These are phyloP conservation scores for Bos javanicus DNA, from an alignment of 2,113 vertebrate species.

Conservation along the genomic window DNA sequence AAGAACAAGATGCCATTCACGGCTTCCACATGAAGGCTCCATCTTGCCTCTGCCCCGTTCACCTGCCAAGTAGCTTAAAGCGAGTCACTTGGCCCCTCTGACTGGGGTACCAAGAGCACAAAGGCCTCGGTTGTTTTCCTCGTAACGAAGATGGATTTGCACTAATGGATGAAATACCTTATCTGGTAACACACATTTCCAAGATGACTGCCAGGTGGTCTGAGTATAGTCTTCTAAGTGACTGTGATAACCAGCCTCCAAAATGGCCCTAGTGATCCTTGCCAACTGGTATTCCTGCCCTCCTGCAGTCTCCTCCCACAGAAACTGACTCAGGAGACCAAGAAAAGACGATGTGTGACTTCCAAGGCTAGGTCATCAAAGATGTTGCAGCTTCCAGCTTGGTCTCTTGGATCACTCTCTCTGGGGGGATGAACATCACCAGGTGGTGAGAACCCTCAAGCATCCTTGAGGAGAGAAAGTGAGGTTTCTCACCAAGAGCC, in stretches of 20 bases:
- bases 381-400: neutral
- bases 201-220: neutral
- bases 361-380: neutral
- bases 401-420: neutral
- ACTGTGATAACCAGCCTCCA: neutral
- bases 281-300: too few relatives aligned
- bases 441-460: neutral
- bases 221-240: neutral
- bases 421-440: neutral
- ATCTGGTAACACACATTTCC: neutral
- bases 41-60: neutral
- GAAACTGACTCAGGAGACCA: neutral
- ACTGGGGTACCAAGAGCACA: neutral
- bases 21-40: neutral
- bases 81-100: neutral
- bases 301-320: neutral
- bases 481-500: neutral
- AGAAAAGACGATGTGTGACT: neutral
- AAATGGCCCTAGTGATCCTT: neutral
- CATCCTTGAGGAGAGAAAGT: neutral
- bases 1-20: neutral
- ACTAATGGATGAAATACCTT: neutral
- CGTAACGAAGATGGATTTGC: neutral
- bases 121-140: neutral
- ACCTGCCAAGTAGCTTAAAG: neutral